phyloP scores from a whole-genome alignment of 2,797 vertebrate species.

The Sarcoramphus papa region DNA sequence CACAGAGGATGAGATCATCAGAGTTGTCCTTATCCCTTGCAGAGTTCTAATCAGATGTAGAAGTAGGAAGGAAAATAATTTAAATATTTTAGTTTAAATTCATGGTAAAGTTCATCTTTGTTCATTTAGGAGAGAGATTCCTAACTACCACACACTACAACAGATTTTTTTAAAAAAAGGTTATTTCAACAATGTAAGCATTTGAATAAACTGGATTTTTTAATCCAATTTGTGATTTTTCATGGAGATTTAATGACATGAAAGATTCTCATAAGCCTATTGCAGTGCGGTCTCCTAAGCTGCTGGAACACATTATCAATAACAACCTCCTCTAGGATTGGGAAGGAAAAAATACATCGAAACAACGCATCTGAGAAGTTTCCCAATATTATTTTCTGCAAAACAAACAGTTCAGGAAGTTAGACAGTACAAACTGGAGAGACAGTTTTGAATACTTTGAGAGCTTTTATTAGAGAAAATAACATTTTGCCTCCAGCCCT shows the following conservation, averaged over 20 bases:
- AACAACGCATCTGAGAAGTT: not conserved
- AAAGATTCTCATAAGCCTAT: not conserved
- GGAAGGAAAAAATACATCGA: not conserved
- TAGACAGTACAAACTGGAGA: not conserved
- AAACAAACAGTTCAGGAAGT: not conserved
- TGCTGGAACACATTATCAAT: not conserved
- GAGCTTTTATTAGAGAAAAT: not conserved
- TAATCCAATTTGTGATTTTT: slow-evolving; percentile 34
- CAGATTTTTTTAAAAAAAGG: not conserved
- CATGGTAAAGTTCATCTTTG: not conserved
- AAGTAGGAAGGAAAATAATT: not conserved
- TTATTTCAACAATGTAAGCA: not conserved
- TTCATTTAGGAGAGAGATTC: not conserved
- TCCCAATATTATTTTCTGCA: not conserved
- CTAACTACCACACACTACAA: not conserved
- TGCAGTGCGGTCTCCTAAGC: not conserved
- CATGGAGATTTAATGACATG: not conserved
- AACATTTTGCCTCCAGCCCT: not conserved
- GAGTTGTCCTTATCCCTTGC: not conserved
- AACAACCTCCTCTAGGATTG: not conserved
- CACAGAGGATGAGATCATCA: not conserved
- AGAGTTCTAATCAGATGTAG: not conserved
- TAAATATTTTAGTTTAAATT: not conserved
- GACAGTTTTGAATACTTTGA: not conserved
- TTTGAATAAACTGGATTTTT: not conserved